Evolutionary conservation across 1,140 invertebrate species (phyloP), one percentile per base, ranked within the genome.

Genomic region (Pentalonia nigronervosa): DNA sequence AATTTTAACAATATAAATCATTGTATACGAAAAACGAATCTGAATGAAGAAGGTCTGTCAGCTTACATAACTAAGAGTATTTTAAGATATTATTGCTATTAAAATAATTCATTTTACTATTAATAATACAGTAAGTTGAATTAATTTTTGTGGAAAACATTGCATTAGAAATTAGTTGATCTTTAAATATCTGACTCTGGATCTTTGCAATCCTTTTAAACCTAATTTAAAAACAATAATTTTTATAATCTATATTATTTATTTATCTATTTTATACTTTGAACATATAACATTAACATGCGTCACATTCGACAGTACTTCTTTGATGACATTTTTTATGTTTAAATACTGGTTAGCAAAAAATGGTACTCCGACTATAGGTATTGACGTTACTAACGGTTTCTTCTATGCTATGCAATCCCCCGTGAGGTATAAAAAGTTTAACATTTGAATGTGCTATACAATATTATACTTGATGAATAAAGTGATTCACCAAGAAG

Each of bases 381-480:
- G 96, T n/a, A 96, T 95, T 45, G 95, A n/a, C 96, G 93, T 95
- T 95, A 94, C 95, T 95, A 25, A 96, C 95, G 1, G 96, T 96
- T 95, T 97, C 96, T 93, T 96, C 96, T 34, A 95, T 95, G 30
- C 96, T 96, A 90, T 96, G 96, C 20, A 96, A 94, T 7, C 97
- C 97, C 84, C 96, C 96, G 94, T 97, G 97, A 20, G 96, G 96
- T 50, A 97, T 96, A 93, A 97, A 97, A 6, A 96, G 94, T 94
- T 95, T 95, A 6, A 96, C 90, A 95, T 96, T 94, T 95, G 96
- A 88, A 95, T 97, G 96, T 30, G 94, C 96, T 96, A 94, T 93
- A 96, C 48, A 81, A 93, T 8, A 60, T 20, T 14, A 17, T 11
- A 50, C 48, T 17, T 50, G 4, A 41, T 41, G 4, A 41, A 41